Percentiles rank a stretch among this genome's conserved stretches.
Conservation (phyloP, 2,888 invertebrate genomes). For the Tetanocera ferruginea region DNA sequence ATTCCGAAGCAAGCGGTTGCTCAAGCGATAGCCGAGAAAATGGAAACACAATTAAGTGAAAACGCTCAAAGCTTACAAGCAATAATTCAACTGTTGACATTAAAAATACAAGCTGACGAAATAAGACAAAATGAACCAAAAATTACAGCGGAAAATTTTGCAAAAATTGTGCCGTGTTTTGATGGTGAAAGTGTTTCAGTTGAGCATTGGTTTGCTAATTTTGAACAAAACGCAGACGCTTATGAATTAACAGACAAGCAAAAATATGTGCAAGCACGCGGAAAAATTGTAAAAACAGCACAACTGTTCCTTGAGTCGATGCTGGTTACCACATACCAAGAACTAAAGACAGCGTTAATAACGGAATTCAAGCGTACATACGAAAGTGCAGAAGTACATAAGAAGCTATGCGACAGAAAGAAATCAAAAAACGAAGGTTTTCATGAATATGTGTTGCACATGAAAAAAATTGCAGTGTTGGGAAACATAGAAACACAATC, state of each 20-base stretch:
- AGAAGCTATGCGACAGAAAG: no score
- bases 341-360: no score
- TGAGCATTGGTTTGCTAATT: neutral
- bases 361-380: neutral
- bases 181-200: neutral
- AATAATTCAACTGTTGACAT: no score
- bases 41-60: no score
- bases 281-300: conserved; percentile 35
- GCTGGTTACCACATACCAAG: no score
- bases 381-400: conserved; percentile 35
- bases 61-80: no score
- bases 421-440: conserved; percentile 37
- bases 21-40: neutral
- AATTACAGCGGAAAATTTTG: no score
- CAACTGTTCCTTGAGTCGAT: no score
- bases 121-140: no score
- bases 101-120: no score
- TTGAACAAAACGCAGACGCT: neutral
- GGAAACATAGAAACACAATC: conserved; percentile 34
- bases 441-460: conserved; percentile 42
- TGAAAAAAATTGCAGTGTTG: conserved; percentile 40
- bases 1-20: neutral
- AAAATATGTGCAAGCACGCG: conserved; percentile 30
- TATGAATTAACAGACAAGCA: conserved; percentile 11
- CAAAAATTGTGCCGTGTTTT: no score